phyloP scores from a whole-genome alignment of 35 echinoderm and acorn worm species.

The Lytechinus variegatus region DNA sequence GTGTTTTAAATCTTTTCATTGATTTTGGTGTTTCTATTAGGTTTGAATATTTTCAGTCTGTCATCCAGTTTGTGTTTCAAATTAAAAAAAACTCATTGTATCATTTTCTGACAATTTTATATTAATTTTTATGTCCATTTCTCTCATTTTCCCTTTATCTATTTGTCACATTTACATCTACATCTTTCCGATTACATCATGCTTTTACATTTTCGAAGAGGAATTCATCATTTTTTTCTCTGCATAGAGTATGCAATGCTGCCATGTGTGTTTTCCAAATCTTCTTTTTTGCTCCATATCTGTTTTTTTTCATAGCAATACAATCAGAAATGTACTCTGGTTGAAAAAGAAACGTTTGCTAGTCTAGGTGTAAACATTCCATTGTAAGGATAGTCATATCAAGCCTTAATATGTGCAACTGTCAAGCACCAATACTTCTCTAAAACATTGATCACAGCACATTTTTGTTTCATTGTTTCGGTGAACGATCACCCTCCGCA shows the following conservation, averaged over 20 bases:
- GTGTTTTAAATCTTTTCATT: too few species aligned
- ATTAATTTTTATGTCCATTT: too few species aligned
- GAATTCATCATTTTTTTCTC: background rate
- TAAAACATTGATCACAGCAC: too few species aligned
- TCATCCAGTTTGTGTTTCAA: too few species aligned
- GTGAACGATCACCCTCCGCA: too few species aligned
- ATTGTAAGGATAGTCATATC: background rate
- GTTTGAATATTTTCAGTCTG: too few species aligned
- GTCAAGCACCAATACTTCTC: too few species aligned
- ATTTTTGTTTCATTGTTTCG: too few species aligned
- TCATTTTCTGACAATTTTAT: too few species aligned
- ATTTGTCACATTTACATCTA: background rate
- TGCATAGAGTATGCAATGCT: background rate
- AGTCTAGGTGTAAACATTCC: constrained; percentile 2
- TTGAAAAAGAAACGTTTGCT: background rate
- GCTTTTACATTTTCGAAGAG: background rate
- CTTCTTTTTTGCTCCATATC: background rate
- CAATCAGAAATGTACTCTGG: background rate
- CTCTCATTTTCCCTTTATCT: background rate
- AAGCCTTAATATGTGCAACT: too few species aligned
- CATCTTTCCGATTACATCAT: background rate
- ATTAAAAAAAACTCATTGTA: too few species aligned
- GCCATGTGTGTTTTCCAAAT: constrained; percentile 2
- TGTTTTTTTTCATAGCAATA: background rate
- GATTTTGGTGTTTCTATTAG: too few species aligned